Conservation (phyloP, 1,140 invertebrate genomes). For the Helicoverpa zea region DNA sequence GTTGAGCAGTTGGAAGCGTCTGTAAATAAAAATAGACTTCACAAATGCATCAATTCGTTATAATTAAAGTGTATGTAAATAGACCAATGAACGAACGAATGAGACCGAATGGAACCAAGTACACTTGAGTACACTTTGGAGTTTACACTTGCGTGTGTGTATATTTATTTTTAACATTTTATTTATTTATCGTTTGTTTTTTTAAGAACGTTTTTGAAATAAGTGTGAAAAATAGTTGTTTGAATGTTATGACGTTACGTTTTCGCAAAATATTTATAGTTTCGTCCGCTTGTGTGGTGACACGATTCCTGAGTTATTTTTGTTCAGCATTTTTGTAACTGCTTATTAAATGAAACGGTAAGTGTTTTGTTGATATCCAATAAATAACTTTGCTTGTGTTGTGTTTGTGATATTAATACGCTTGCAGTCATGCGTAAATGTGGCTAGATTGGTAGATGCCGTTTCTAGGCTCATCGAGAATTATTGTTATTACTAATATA, state of each 20-base stretch:
- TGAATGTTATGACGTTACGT: not conserved
- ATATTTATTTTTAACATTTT: constrained; percentile 17
- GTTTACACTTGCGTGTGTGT: not conserved
- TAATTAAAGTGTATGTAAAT: constrained; percentile 65
- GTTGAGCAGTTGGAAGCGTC: constrained; percentile 35
- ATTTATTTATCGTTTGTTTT: not conserved
- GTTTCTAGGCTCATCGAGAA: too few relatives aligned
- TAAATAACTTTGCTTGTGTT: not conserved
- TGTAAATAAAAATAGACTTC: constrained; percentile 51
- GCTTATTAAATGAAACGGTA: constrained; percentile 43
- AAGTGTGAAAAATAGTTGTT: not conserved
- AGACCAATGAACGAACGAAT: constrained; percentile 53
- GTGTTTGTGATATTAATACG: not conserved
- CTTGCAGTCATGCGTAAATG: not conserved
- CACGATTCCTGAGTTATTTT: constrained; percentile 40
- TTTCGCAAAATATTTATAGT: constrained; percentile 20
- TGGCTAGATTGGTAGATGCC: not conserved
- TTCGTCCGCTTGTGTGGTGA: constrained; percentile 22
- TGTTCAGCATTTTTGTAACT: constrained; percentile 23
- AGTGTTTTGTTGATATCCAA: constrained; percentile 9
- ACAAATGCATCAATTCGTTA: constrained; percentile 55
- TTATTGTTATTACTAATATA: too few relatives aligned
- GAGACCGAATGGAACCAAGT: constrained; percentile 45
- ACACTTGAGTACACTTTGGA: constrained; percentile 45
- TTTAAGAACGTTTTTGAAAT: not conserved